Percentiles rank a stretch among this genome's conserved stretches.
phyloP scores from a whole-genome alignment of 2,113 vertebrate species.

The Callorhinus ursinus region DNA sequence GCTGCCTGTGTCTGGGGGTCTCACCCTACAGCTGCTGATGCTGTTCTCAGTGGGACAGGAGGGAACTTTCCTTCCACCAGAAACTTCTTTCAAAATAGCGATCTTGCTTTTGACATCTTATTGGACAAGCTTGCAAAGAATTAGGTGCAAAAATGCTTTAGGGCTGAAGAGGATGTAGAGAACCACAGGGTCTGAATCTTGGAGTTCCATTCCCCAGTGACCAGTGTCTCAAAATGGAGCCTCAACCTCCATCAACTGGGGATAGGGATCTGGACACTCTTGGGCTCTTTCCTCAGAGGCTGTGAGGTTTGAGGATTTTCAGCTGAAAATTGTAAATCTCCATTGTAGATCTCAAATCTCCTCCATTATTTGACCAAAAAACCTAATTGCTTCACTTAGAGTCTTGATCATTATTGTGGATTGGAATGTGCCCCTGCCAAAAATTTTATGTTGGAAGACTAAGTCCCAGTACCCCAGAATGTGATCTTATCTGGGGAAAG shows the following conservation, averaged over 20 bases:
- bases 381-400: neutral
- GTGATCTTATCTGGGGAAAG: neutral
- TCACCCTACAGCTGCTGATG: no score
- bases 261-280: accelerated
- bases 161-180: neutral
- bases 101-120: neutral
- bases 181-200: neutral
- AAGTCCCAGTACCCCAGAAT: neutral
- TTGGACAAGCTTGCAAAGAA: neutral
- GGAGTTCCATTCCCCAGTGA: neutral
- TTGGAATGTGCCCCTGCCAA: neutral
- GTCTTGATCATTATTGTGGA: neutral
- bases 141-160: neutral
- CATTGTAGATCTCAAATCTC: neutral
- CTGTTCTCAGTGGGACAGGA: neutral
- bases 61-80: neutral
- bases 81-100: neutral
- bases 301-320: neutral
- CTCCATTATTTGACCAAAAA: neutral
- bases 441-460: neutral
- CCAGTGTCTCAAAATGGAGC: neutral
- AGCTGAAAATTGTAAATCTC: neutral
- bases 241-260: accelerated
- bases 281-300: neutral
- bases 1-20: neutral